Percentiles rank a stretch among this genome's conserved stretches.
Evolutionary conservation across 2,113 vertebrate genomes (phyloP).

Genomic region (Rattus norvegicus): DNA sequence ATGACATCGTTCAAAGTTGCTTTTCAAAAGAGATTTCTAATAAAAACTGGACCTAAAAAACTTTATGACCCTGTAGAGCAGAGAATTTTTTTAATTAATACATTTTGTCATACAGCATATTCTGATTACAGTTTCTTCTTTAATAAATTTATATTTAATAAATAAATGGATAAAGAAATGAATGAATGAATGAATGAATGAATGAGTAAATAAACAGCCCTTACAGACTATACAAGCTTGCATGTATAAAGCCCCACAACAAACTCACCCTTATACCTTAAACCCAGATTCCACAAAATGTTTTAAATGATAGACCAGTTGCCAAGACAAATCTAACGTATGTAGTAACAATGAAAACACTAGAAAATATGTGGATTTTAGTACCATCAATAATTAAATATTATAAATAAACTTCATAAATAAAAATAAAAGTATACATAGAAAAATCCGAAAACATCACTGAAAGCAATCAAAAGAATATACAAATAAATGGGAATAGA

Average conservation of each 20-base stretch:
- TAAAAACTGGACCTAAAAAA: neutral
- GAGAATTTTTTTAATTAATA: neutral
- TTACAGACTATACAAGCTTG: neutral
- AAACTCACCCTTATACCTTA: neutral
- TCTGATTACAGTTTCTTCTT: neutral
- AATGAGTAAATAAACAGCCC: neutral
- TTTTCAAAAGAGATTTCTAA: neutral
- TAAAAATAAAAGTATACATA: neutral
- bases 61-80: neutral
- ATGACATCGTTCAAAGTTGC: neutral
- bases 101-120: neutral
- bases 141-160: no score
- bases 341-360: neutral
- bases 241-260: neutral
- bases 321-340: neutral
- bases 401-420: neutral
- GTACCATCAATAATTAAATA: neutral
- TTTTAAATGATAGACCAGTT: no score
- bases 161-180: neutral
- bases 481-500: neutral
- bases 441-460: neutral
- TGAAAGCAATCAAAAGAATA: neutral
- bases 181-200: no score
- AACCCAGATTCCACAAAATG: neutral
- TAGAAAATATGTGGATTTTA: neutral